These are phyloP conservation scores for Melieria crassipennis DNA, from an alignment of 2,888 invertebrate genomes.

Conservation along the genomic window DNA sequence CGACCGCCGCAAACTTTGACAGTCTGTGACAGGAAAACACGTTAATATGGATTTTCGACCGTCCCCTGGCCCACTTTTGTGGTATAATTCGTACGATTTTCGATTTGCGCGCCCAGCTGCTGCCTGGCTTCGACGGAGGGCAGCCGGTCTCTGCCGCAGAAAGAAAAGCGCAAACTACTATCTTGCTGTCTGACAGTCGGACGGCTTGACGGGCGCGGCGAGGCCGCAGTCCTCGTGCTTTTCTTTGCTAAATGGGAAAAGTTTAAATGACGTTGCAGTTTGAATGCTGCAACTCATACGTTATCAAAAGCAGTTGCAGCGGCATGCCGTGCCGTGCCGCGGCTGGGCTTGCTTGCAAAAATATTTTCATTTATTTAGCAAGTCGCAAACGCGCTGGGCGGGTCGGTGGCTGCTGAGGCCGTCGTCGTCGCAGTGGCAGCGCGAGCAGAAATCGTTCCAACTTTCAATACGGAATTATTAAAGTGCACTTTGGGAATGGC, in stretches of 20 bases:
- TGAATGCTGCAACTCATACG: slow-evolving; percentile 19
- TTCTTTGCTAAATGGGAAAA: slow-evolving; percentile 30
- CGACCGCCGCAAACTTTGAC: no score
- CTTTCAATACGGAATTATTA: slow-evolving; percentile 24
- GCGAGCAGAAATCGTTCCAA: not conserved
- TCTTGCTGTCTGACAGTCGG: no score
- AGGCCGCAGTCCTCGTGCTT: not conserved
- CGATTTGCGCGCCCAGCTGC: no score
- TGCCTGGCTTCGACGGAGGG: no score
- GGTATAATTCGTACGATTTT: no score
- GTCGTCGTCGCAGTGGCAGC: not conserved
- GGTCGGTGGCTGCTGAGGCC: not conserved
- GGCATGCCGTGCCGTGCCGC: not conserved
- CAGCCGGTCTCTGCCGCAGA: no score
- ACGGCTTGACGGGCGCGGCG: no score
- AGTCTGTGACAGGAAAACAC: no score
- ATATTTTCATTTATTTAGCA: slow-evolving; percentile 18
- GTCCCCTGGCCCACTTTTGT: no score
- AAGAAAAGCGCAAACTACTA: no score
- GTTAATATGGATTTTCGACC: no score
- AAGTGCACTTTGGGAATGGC: slow-evolving; percentile 14
- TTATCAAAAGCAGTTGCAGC: not conserved
- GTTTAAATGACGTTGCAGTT: slow-evolving; percentile 31
- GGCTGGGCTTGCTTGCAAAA: not conserved
- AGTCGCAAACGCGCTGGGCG: not conserved